Evolutionary conservation across 2,113 vertebrate genomes (phyloP).

Genomic region (rat (Rattus norvegicus)): DNA sequence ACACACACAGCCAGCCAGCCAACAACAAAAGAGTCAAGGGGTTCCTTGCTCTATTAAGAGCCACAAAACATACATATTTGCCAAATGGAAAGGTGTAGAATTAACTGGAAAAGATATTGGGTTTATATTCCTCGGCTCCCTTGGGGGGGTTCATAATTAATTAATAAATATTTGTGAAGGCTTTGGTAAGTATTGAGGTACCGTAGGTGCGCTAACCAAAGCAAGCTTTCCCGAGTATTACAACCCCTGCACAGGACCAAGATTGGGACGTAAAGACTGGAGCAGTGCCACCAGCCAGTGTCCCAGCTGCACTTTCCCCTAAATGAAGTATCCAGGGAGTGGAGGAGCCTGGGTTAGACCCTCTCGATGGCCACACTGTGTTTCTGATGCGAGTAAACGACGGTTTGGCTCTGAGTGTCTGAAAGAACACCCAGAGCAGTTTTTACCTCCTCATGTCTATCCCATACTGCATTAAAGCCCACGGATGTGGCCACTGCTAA

Average conservation of each 20-base stretch:
- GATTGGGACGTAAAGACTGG: not conserved
- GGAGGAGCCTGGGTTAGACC: not conserved
- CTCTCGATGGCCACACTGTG: not conserved
- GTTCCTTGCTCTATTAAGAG: constrained; percentile 77
- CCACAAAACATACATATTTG: constrained; percentile 68
- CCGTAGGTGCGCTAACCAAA: constrained; percentile 56
- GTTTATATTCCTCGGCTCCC: constrained; percentile 66
- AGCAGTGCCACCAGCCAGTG: not conserved
- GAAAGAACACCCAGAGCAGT: constrained; percentile 2
- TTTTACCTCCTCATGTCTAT: constrained; percentile 58
- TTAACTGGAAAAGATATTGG: constrained; percentile 81
- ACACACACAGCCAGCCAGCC: not conserved
- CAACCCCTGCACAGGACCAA: not conserved
- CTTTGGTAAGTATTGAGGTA: constrained; percentile 58
- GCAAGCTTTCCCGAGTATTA: constrained; percentile 28
- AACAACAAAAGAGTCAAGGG: constrained; percentile 77
- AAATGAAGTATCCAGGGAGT: not conserved
- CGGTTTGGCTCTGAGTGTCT: not conserved
- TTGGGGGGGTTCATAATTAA: constrained; percentile 75
- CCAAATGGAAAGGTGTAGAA: constrained; percentile 76
- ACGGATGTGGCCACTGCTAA: constrained; percentile 54
- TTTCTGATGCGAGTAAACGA: not conserved
- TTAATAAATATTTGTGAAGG: constrained; percentile 79
- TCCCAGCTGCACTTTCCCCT: not conserved
- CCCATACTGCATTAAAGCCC: constrained; percentile 56